Conservation (phyloP, 2,113 vertebrate genomes). For the Macaca nemestrina region DNA sequence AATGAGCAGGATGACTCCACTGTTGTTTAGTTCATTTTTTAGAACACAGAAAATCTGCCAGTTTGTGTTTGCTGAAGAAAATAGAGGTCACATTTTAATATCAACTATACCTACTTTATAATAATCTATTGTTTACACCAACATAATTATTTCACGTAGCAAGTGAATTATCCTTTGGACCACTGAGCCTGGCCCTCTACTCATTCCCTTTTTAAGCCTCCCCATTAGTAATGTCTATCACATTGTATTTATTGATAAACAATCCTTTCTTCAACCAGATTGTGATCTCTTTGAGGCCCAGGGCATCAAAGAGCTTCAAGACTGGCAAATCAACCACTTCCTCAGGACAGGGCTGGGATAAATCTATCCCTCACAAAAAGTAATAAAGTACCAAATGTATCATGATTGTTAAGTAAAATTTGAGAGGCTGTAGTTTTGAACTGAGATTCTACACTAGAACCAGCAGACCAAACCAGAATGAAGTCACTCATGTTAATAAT, state of each 20-base stretch:
- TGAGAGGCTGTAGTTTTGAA: neutral
- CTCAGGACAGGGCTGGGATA: neutral
- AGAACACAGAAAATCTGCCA: neutral
- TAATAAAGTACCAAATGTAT: neutral
- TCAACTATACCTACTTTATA: neutral
- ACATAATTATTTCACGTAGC: neutral
- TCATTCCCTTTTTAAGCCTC: neutral
- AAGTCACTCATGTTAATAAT: neutral
- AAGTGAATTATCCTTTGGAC: neutral
- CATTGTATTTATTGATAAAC: neutral
- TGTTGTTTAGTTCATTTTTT: neutral
- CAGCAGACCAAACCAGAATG: neutral
- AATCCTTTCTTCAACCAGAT: neutral
- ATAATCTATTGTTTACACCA: neutral
- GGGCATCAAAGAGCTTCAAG: neutral
- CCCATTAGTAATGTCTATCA: neutral
- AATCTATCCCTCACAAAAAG: neutral
- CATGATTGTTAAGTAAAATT: neutral
- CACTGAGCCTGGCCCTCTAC: accelerated
- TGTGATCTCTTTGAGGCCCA: neutral
- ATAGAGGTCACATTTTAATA: neutral
- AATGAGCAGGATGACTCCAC: neutral
- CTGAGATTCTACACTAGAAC: neutral
- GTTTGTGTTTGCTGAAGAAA: neutral
- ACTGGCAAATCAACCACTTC: neutral